Percentiles rank a stretch among this genome's conserved stretches.
phyloP scores from a whole-genome alignment of 2,797 vertebrate species.

The Coregonus ussuriensis region DNA sequence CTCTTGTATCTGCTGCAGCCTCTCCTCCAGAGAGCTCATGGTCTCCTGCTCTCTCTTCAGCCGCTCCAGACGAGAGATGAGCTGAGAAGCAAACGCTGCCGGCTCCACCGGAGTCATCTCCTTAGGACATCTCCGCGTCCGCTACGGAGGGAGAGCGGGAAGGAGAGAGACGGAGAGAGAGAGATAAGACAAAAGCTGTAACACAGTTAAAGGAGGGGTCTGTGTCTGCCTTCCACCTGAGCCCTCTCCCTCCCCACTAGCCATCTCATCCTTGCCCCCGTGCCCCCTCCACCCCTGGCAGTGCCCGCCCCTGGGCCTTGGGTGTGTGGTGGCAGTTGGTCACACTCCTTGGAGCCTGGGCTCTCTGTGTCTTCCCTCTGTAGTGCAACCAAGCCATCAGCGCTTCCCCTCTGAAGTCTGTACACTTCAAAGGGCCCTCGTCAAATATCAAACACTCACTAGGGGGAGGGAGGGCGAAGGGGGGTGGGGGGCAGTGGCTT shows the following conservation, averaged over 20 bases:
- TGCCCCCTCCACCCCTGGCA: slow-evolving; percentile 77
- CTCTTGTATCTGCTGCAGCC: slow-evolving; percentile 92
- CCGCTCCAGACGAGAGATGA: slow-evolving; percentile 87
- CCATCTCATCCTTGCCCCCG: slow-evolving; percentile 69
- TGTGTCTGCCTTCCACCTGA: background rate
- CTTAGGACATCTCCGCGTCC: slow-evolving; percentile 91
- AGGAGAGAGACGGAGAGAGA: slow-evolving; percentile 31
- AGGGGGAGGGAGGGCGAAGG: slow-evolving; percentile 69
- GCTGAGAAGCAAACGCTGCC: slow-evolving; percentile 85
- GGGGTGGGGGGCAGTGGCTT: slow-evolving; percentile 79
- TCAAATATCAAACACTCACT: slow-evolving; percentile 93
- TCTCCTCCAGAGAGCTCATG: slow-evolving; percentile 87
- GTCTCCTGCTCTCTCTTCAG: slow-evolving; percentile 88
- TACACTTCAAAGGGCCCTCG: slow-evolving; percentile 97
- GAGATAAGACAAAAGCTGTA: background rate
- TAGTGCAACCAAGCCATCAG: slow-evolving; percentile 96
- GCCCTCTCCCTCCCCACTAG: slow-evolving; percentile 32
- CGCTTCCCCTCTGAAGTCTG: slow-evolving; percentile 90
- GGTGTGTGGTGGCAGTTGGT: slow-evolving; percentile 77
- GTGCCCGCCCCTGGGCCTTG: slow-evolving; percentile 74
- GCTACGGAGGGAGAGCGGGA: slow-evolving; percentile 68
- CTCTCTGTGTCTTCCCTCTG: slow-evolving; percentile 89
- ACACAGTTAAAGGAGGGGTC: background rate
- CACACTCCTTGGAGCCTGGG: slow-evolving; percentile 43
- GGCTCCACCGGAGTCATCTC: slow-evolving; percentile 94